Evolutionary conservation across 2,113 vertebrate species (phyloP), one percentile per base, ranked within the genome.

Genomic region (Ardeotis arabs): DNA sequence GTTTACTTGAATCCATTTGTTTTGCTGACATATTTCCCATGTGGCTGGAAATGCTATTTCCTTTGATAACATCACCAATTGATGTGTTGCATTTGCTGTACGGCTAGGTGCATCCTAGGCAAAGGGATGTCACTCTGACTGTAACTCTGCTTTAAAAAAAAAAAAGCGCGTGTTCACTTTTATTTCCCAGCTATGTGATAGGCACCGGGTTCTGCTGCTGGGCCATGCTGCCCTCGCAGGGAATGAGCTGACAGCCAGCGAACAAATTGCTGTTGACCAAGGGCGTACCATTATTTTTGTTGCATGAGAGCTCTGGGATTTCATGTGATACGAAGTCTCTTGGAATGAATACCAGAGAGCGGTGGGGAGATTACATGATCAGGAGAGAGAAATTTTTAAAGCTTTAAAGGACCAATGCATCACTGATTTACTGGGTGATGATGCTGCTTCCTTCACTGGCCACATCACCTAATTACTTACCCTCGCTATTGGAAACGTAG

Each of bases 11-110:
- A 89, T 91, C 92, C 92, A 96, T 96, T 96, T 96, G 94, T 96
- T 97, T 91, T 94, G 92, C 96, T 96, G 96, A 91, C 96, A 95
- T 93, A 95, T 97, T 95, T 96, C 96, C 96, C 95, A 59, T 35
- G 95, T 79, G 96, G 84, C 92, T 95, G 91, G 94, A 55, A 95
- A 84, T 56, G 92, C 78, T 95, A 70, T 96, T 97, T 96, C 94
- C 94, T 95, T 76, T 91, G 96, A 95, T 96, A 96, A 80, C 94
- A 95, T 94, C 96, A 87, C 94, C 96, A 94, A 80, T n/a, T 87
- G 91, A 89, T 91, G 95, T 24, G 80, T 58, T 73, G 89, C 12
- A 12, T 78, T 78, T 21, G 62, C 93, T 16, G 80, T 76, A 59
- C 70, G 37, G 49, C n/a, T 18, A 80, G 86, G 86, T 33, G 92